phyloP scores from a whole-genome alignment of 2,888 invertebrate species.

The Tinea pellionella region DNA sequence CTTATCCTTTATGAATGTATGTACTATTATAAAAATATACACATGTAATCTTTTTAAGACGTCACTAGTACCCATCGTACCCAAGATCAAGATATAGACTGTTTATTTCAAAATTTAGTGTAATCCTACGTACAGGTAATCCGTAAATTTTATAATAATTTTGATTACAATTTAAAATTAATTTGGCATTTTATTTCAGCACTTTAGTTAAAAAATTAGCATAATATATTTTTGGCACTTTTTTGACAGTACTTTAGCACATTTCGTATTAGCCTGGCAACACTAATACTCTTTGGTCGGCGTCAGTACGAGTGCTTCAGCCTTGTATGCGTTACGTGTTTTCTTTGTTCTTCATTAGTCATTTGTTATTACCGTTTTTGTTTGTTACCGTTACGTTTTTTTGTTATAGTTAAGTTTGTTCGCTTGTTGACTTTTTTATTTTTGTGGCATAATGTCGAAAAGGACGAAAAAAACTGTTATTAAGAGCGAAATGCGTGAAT shows the following conservation, averaged over 20 bases:
- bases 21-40: background rate
- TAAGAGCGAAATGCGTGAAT: conserved; percentile 17
- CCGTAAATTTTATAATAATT: too few species aligned
- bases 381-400: background rate
- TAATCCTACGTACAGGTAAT: too few species aligned
- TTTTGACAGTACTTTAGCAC: background rate
- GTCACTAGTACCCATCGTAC: conserved; percentile 1
- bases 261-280: background rate
- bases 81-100: background rate
- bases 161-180: too few species aligned
- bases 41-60: background rate
- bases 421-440: conserved; percentile 8
- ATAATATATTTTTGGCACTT: too few species aligned
- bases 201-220: too few species aligned
- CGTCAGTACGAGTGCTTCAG: conserved; percentile 5
- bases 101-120: too few species aligned
- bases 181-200: too few species aligned
- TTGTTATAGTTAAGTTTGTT: background rate
- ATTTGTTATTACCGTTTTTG: conserved; percentile 4
- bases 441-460: conserved; percentile 17
- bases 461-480: conserved; percentile 16
- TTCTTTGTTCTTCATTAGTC: background rate
- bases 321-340: conserved; percentile 9
- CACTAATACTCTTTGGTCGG: conserved; percentile 1
- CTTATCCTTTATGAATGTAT: too few species aligned